Evolutionary conservation across 2,888 invertebrate species (phyloP).

Genomic region (Bibio marci): DNA sequence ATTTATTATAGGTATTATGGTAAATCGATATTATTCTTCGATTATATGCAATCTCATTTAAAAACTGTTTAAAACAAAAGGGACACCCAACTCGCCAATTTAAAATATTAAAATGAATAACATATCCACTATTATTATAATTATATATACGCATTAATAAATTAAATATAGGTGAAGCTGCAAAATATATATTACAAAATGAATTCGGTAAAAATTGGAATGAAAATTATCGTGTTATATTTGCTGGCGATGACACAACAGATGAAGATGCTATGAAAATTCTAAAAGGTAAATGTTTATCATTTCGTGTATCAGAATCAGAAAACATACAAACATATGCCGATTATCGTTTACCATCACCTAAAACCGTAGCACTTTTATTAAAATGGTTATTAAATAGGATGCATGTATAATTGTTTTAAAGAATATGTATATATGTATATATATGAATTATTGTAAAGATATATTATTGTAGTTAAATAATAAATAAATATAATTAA

Average conservation of each 20-base stretch:
- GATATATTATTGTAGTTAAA: too few species aligned
- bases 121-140: neutral
- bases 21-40: too few species aligned
- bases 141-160: neutral
- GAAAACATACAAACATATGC: constrained; percentile 51
- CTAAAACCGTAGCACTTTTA: constrained; percentile 51
- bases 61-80: too few species aligned
- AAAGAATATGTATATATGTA: too few species aligned
- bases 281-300: constrained; percentile 54
- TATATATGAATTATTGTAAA: too few species aligned
- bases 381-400: constrained; percentile 46
- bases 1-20: too few species aligned
- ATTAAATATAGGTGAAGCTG: constrained; percentile 39
- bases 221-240: constrained; percentile 53
- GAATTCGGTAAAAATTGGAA: constrained; percentile 58
- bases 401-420: too few species aligned
- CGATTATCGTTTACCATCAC: constrained; percentile 48
- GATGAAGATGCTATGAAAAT: constrained; percentile 85
- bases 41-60: too few species aligned
- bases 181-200: constrained; percentile 51
- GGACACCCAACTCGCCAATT: too few species aligned
- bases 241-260: constrained; percentile 75
- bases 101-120: too few species aligned
- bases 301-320: constrained; percentile 52
- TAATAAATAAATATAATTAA: too few species aligned